Percentiles rank a stretch among this genome's conserved stretches.
Conservation (phyloP, 1,140 invertebrate species). For the Drosophila grimshawi region DNA sequence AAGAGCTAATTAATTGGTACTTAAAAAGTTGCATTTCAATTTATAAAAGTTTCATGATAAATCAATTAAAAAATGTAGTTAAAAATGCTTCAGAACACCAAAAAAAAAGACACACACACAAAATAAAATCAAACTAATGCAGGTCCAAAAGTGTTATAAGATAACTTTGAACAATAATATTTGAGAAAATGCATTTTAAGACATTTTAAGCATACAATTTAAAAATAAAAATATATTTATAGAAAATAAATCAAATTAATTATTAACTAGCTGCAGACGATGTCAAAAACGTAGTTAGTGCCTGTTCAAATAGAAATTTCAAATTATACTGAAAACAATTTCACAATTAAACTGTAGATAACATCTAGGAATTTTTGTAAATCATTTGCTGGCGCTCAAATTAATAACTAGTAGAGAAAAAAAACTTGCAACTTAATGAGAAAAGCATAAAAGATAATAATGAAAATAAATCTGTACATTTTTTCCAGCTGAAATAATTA, state of each 20-base stretch:
- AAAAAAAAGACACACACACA: constrained; percentile 46
- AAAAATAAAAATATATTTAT: constrained; percentile 36
- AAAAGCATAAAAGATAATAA: not conserved
- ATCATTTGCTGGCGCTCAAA: constrained; percentile 46
- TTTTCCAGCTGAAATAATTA: constrained; percentile 40
- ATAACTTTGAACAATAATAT: constrained; percentile 81
- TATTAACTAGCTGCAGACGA: constrained; percentile 34
- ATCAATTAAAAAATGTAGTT: constrained; percentile 37
- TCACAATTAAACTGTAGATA: constrained; percentile 39
- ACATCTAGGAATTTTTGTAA: constrained; percentile 27
- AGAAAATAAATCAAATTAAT: constrained; percentile 21
- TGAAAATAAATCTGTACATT: constrained; percentile 18
- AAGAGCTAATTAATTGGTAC: constrained; percentile 63
- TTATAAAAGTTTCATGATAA: constrained; percentile 34
- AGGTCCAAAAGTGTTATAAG: constrained; percentile 79
- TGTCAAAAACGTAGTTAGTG: constrained; percentile 46
- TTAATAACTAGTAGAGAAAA: constrained; percentile 22
- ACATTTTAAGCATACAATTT: constrained; percentile 50
- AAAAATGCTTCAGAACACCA: constrained; percentile 31
- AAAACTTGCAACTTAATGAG: not conserved
- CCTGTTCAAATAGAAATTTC: constrained; percentile 46
- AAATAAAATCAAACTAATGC: constrained; percentile 56
- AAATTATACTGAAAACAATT: constrained; percentile 15
- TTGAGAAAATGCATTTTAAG: constrained; percentile 73
- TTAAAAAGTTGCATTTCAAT: constrained; percentile 63